These are phyloP conservation scores for Anas georgica DNA, from an alignment of 2,797 vertebrate species.

Conservation along the genomic window DNA sequence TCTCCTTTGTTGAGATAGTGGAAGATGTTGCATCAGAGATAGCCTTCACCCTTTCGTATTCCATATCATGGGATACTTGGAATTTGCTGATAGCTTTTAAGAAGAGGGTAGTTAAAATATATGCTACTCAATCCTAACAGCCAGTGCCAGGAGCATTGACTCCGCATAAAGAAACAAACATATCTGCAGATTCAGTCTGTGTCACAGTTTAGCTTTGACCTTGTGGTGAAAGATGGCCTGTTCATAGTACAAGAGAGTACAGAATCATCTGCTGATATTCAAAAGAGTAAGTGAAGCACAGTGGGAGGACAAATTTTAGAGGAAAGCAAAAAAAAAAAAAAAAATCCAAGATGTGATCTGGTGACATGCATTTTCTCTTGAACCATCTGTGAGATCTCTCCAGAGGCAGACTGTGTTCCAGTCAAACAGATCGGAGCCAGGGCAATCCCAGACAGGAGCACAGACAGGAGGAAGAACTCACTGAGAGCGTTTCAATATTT, in stretches of 20 bases:
- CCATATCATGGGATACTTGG: neutral
- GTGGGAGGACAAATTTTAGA: neutral
- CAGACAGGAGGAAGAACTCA: too few species aligned
- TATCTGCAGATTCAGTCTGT: neutral
- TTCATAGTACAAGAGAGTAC: neutral
- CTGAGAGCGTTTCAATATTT: too few species aligned
- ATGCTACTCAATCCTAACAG: neutral
- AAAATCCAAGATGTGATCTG: conserved; percentile 3
- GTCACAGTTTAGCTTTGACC: neutral
- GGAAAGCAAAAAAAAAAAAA: neutral
- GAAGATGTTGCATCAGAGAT: neutral
- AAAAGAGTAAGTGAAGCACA: neutral
- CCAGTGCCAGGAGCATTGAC: neutral
- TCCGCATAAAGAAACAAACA: fast-evolving
- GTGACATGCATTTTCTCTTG: neutral
- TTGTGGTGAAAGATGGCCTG: neutral
- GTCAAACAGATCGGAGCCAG: neutral
- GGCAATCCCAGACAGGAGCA: too few species aligned
- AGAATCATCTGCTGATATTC: neutral
- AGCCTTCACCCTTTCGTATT: neutral
- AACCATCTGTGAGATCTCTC: conserved; percentile 36
- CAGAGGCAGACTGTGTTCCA: conserved; percentile 42
- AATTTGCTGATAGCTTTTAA: neutral
- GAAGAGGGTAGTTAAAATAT: neutral
- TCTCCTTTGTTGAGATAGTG: neutral